A percentile compares a stretch with the other conserved stretches of the same genome.
phyloP scores from a whole-genome alignment of 1,140 invertebrate genomes.

The Papilio glaucus region DNA sequence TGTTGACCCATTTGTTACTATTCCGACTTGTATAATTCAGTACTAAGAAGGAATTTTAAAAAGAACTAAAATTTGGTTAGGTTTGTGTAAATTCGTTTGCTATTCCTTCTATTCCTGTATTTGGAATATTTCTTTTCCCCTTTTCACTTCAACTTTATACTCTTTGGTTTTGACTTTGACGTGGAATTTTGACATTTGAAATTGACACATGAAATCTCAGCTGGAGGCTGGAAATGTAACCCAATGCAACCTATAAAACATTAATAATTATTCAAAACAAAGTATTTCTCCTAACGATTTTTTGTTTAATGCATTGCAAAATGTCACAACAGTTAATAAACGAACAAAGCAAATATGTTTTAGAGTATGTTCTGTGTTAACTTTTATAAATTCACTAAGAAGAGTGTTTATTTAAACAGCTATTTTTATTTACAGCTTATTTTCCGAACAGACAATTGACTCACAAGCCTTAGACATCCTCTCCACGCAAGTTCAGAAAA shows the following conservation, averaged over 20 bases:
- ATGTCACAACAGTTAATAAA: slow-evolving; percentile 76
- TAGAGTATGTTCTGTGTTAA: slow-evolving; percentile 65
- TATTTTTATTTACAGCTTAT: slow-evolving; percentile 70
- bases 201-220: slow-evolving; percentile 23
- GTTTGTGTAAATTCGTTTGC: too few species aligned
- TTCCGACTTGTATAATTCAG: too few species aligned
- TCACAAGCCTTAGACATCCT: slow-evolving; percentile 78
- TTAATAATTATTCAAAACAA: slow-evolving; percentile 23
- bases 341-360: slow-evolving; percentile 79
- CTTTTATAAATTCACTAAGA: slow-evolving; percentile 15
- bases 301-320: slow-evolving; percentile 41
- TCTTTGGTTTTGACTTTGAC: slow-evolving; percentile 23
- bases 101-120: too few species aligned
- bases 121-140: too few species aligned
- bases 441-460: slow-evolving; percentile 82
- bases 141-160: not conserved
- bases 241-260: slow-evolving; percentile 20
- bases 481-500: slow-evolving; percentile 87
- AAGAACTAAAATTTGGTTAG: too few species aligned
- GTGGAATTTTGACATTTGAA: not conserved
- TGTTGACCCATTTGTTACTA: too few species aligned
- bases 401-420: slow-evolving; percentile 33
- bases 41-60: too few species aligned
- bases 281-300: not conserved
- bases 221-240: slow-evolving; percentile 33